Evolutionary conservation across 2,888 invertebrate genomes (phyloP), one percentile per base, ranked within the genome.

Genomic region (Conops quadrifasciatus): DNA sequence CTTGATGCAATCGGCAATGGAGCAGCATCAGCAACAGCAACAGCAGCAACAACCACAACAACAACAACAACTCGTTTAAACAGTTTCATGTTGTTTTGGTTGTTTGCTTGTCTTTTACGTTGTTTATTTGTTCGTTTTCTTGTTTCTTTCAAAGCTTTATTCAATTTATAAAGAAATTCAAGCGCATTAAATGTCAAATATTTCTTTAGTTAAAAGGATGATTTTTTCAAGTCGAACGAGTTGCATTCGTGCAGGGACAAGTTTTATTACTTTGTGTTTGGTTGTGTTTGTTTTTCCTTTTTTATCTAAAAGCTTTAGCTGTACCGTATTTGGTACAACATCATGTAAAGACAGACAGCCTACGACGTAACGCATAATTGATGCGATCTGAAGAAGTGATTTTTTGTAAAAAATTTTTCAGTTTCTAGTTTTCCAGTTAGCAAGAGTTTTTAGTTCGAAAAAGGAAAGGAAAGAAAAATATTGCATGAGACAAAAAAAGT

Each of bases 161-260:
- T 58, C 28, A 58, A 21, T 28, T 53, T 21, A 53, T 24, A 4
- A 47, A 47, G 47, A 47, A 63, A 63, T 63, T 63, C 21, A n/a
- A 63, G 63, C 51, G 26, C 30, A 51, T 28, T 65, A 49, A 51
- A 51, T 65, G 65, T 65, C 65, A 65, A 51, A 65, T 30, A 1
- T 49, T 51, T 49, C 28, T 30, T 26, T 51, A 16, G 47, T 65
- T 30, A 28, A 65, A 65, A 51, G 65, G 28, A 19, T 28, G 19
- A 28, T 15, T 49, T 60, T 56, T 62, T 63, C 19, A 63, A 63
- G 63, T 63, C 26, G 47, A 63, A 63, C 63, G 47, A 45, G 47
- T 63, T 26, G 59, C 15, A 49, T 19, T 49, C 36, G 28, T 26
- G 30, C 28, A 30, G n/a, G 9, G 36, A 30, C 59, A 30, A 36